Evolutionary conservation across 2,113 vertebrate species (phyloP), one percentile per base, ranked within the genome.

Genomic region (Eonycteris spelaea): DNA sequence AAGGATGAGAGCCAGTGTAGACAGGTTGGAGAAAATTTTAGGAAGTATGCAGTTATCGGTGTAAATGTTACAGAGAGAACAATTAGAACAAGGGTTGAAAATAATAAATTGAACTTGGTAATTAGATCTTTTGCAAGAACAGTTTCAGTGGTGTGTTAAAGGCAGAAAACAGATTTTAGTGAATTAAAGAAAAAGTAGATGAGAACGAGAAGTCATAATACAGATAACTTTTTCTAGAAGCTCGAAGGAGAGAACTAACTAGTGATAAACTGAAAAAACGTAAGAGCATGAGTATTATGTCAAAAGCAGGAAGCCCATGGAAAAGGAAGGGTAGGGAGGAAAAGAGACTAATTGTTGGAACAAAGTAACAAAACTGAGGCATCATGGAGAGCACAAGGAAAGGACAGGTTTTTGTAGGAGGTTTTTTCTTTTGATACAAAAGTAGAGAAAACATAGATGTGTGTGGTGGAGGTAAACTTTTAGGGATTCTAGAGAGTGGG

Each of bases 191-290:
- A 74, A 57, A 68, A 86, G 2, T 73, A 28, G 7, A 21, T 73
- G 26, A 92, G 45, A 38, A 95, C 90, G 55, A 84, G 38, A 93
- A 91, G 63, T 86, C 70, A 88, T 45, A 57, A 80, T 82, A 45
- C 7, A 86, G 33, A 22, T 6, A 74, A 61, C 5, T 79, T 30
- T 78, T 74, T 83, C 18, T 79, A 51, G 48, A 94, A 48, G 12
- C 57, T 51, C 74, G 35, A 92, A 79, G 63, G 19, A 35, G 28
- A 83, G 24, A 86, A 80, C 55, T 45, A 55, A 30, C 33, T 22
- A 35, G 0, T 92, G 48, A 78, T 79, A 77, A 78, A 51, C 1
- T 15, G 28, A 40, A 61, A 65, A 24, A 92, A 40, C 5, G 11
- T 6, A 5, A 84, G 15, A 13, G 9, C 9, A 16, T 45, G 16